Base-by-base conservation (phyloP, 1,140 invertebrate genomes). In the Oryctes rhinoceros region DNA sequence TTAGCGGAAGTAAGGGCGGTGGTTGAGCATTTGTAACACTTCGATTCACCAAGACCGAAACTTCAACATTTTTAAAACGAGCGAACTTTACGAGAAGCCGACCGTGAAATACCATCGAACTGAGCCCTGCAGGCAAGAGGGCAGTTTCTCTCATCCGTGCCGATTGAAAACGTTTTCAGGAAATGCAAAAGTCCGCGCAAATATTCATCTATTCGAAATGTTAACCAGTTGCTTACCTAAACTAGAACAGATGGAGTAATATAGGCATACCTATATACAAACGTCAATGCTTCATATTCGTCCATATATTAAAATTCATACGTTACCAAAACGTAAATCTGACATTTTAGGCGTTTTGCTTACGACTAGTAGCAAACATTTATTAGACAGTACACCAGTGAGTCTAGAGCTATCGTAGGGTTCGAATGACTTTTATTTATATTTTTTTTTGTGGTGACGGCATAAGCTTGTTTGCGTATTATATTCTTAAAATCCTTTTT, bases 11-110 rank as follows among this genome's bases (percentile, higher is more conserved):
- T 11, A 67, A 24, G 20, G 65, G 18, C 24, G n/a, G 4, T 11
- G 20, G 4, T 11, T 30, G 24, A 30, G 10, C 65, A 6, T 67
- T 67, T 67, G 13, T 67, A 67, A 24, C 65, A 67, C 65, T 67
- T 67, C 65, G 65, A 18, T 67, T 67, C 18, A 67, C 65, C 6
- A 18, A 18, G 35, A 67, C 30, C 65, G 65, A 67, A 67, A 67
- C 65, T 18, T 67, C 65, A 24, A 67, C 65, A 24, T 67, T 67
- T 67, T 67, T 67, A 67, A 67, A 67, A 35, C 30, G 5, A 35
- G 18, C 30, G 10, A 67, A 67, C 65, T 67, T 67, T 67, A 11
- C 65, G 65, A 11, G 65, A 67, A 67, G 3, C 65, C 9, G 65
- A 67, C 18, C 65, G 65, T 67, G 65, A 67, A 67, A 67, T 67